Percentiles rank a stretch among this genome's conserved stretches.
phyloP scores from a whole-genome alignment of 2,113 vertebrate genomes.

The Hemibagrus wyckioides region DNA sequence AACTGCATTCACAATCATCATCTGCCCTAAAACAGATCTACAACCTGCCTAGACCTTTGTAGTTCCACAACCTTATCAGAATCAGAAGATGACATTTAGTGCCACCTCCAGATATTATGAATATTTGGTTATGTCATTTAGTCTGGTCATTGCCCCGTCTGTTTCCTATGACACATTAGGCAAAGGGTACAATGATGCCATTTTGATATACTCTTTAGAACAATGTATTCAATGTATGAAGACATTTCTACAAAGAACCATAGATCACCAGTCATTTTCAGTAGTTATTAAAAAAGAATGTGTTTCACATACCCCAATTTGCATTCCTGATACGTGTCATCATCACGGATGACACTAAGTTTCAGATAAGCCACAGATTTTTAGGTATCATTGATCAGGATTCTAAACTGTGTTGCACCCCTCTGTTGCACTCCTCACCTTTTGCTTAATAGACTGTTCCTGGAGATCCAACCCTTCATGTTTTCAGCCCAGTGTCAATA shows the following conservation, averaged over 20 bases:
- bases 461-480: background rate
- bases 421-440: background rate
- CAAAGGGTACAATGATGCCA: background rate
- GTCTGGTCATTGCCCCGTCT: background rate
- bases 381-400: background rate
- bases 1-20: background rate
- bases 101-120: background rate
- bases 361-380: background rate
- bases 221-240: background rate
- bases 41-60: background rate
- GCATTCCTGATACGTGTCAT: background rate
- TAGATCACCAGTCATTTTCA: background rate
- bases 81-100: background rate
- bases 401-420: background rate
- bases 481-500: background rate
- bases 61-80: background rate
- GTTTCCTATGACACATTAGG: background rate
- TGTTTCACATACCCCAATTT: background rate
- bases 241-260: background rate
- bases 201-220: background rate
- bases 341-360: background rate
- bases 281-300: background rate
- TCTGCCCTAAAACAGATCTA: background rate
- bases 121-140: conserved; percentile 10
- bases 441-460: background rate